These are phyloP conservation scores for Helobdella robusta DNA, from an alignment of 2,888 invertebrate genomes.

Conservation along the genomic window DNA sequence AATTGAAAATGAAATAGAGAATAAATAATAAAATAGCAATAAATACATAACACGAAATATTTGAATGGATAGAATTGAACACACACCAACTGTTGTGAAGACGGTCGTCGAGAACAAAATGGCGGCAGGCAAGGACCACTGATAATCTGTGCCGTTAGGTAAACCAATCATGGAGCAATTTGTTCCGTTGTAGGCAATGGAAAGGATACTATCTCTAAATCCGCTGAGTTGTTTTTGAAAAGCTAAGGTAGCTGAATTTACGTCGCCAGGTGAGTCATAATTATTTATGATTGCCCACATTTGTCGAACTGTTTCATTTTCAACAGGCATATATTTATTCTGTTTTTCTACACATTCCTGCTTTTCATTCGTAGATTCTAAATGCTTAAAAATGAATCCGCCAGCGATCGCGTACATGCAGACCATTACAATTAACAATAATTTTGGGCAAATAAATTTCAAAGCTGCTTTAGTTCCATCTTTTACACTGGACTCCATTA, in stretches of 20 bases:
- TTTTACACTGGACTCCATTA: slow-evolving; percentile 5
- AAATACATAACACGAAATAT: neutral
- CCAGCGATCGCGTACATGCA: slow-evolving; percentile 43
- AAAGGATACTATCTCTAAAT: slow-evolving; percentile 43
- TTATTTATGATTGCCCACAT: slow-evolving; percentile 30
- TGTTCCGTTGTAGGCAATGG: slow-evolving; percentile 45
- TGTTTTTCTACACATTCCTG: slow-evolving; percentile 42
- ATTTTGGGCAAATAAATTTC: slow-evolving; percentile 48
- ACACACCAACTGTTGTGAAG: slow-evolving; percentile 47
- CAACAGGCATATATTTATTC: slow-evolving; percentile 40
- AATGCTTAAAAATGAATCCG: slow-evolving; percentile 48
- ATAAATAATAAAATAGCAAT: neutral
- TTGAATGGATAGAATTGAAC: too few relatives aligned
- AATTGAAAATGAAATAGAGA: neutral
- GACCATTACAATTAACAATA: slow-evolving; percentile 42
- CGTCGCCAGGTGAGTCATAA: slow-evolving; percentile 30
- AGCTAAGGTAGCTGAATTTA: slow-evolving; percentile 21
- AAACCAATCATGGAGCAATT: slow-evolving; percentile 42
- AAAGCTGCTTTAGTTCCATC: slow-evolving; percentile 42
- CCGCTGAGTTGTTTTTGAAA: slow-evolving; percentile 31
- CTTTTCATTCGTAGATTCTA: slow-evolving; percentile 48
- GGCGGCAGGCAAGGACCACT: slow-evolving; percentile 47
- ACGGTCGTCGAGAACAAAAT: slow-evolving; percentile 48
- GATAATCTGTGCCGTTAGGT: slow-evolving; percentile 41
- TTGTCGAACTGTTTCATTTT: slow-evolving; percentile 37